Evolutionary conservation across 2,797 vertebrate genomes (phyloP).

Genomic region (Caiman crocodilus): DNA sequence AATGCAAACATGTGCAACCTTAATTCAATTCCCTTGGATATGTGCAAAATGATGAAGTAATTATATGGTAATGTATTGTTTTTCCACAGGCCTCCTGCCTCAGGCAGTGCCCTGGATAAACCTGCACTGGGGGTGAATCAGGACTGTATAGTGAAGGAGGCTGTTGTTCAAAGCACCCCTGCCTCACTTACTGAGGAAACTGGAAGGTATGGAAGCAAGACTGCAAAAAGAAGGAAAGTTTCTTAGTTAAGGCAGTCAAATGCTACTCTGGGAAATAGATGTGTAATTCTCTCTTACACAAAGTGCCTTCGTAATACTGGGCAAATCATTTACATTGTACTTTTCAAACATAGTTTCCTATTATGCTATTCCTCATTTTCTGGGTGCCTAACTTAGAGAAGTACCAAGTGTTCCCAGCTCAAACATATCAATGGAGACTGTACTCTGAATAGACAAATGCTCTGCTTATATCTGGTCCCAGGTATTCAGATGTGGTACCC

Average conservation of each 20-base stretch:
- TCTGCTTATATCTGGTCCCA: background rate
- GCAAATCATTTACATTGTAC: background rate
- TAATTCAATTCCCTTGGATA: background rate
- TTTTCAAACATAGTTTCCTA: background rate
- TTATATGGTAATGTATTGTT: fast-evolving
- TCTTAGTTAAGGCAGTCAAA: background rate
- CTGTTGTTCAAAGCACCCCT: fast-evolving
- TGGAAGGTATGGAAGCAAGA: background rate
- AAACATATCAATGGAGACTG: background rate
- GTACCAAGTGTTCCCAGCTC: background rate
- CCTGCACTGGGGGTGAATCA: background rate
- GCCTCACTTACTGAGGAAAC: background rate
- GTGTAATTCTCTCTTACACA: background rate
- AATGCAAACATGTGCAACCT: background rate
- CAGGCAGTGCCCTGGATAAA: background rate
- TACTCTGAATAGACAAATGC: background rate
- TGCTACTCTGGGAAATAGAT: fast-evolving
- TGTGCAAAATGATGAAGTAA: background rate
- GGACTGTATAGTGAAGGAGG: background rate
- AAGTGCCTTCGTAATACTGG: fast-evolving
- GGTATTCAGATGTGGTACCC: background rate
- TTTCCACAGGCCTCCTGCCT: background rate
- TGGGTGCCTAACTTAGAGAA: background rate
- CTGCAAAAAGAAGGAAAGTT: background rate
- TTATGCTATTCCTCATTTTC: background rate